phyloP scores from a whole-genome alignment of 2,797 vertebrate genomes.

The Varecia variegata region DNA sequence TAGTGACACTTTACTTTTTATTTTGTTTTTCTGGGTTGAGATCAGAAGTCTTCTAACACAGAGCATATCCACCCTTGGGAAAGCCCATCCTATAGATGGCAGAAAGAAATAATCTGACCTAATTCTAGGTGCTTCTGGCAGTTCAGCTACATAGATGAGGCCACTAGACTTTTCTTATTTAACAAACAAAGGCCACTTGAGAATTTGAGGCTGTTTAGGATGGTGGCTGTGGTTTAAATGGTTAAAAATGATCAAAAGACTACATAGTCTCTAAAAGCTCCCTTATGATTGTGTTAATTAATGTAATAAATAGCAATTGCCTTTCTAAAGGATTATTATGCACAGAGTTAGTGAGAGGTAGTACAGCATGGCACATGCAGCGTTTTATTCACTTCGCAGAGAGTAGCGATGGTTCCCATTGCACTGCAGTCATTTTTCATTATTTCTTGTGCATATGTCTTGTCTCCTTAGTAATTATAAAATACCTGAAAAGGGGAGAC shows the following conservation, averaged over 20 bases:
- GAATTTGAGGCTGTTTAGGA: neutral
- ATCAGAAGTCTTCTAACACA: neutral
- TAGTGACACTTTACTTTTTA: neutral
- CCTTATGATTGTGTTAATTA: neutral
- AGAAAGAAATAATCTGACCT: neutral
- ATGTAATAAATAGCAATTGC: neutral
- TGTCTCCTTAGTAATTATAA: neutral
- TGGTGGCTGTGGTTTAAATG: neutral
- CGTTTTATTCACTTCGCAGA: neutral
- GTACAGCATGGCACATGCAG: neutral
- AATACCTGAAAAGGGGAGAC: neutral
- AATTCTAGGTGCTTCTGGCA: neutral
- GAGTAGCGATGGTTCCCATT: neutral
- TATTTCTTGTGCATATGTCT: neutral
- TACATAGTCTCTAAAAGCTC: neutral
- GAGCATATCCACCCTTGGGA: neutral
- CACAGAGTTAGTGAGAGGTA: neutral
- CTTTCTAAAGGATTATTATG: neutral
- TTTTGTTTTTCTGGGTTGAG: neutral
- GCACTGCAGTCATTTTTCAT: neutral
- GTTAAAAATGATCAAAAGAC: slow-evolving; percentile 28
- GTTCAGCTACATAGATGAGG: neutral
- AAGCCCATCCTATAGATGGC: neutral
- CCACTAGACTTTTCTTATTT: neutral
- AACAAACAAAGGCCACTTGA: neutral